These are phyloP conservation scores for Bagarius yarrelli DNA, from an alignment of 2,113 vertebrate species.

Conservation along the genomic window DNA sequence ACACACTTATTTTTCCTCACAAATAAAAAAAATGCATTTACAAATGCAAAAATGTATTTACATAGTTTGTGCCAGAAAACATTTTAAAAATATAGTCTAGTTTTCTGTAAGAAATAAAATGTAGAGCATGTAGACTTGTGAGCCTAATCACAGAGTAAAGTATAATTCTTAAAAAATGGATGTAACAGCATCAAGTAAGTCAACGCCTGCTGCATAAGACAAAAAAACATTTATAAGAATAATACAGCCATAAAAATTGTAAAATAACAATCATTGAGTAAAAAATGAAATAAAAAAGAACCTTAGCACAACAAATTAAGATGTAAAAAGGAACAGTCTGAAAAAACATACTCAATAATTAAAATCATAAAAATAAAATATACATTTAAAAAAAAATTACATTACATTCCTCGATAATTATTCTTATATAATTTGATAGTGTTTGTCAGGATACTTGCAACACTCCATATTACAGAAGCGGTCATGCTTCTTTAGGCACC, in stretches of 20 bases:
- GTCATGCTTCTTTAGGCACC: neutral
- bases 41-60: neutral
- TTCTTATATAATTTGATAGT: neutral
- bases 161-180: neutral
- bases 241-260: neutral
- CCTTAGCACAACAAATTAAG: neutral
- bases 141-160: neutral
- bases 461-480: neutral
- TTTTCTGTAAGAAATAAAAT: neutral
- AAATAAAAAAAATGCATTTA: neutral
- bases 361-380: no score
- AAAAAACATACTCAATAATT: neutral
- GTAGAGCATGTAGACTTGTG: neutral
- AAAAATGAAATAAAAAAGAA: neutral
- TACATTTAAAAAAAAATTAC: no score
- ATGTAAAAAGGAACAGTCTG: neutral
- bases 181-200: neutral
- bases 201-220: neutral
- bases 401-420: no score
- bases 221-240: neutral
- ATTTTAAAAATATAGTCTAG: neutral
- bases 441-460: neutral
- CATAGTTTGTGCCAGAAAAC: neutral
- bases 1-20: neutral
- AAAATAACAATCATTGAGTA: neutral